phyloP scores from a whole-genome alignment of 2,888 invertebrate genomes.

The Mycalesis mineus region DNA sequence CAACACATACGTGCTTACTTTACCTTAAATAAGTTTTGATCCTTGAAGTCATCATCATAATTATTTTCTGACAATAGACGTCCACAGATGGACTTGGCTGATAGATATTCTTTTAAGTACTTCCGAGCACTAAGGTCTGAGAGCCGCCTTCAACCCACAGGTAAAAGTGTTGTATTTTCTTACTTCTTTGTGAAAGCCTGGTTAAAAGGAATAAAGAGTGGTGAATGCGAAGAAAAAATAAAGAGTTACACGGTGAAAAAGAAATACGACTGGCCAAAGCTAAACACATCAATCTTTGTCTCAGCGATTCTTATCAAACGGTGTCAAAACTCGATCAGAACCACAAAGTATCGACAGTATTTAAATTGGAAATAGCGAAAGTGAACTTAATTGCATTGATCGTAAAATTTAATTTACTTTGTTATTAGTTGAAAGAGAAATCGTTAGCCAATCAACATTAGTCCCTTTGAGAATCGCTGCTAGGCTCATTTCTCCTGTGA shows the following conservation, averaged over 20 bases:
- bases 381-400: constrained; percentile 29
- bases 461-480: constrained; percentile 59
- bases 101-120: too few relatives aligned
- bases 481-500: constrained; percentile 71
- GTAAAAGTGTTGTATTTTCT: neutral
- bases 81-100: too few relatives aligned
- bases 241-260: neutral
- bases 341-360: constrained; percentile 27
- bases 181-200: neutral
- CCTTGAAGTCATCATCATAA: too few relatives aligned
- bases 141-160: too few relatives aligned
- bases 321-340: constrained; percentile 45
- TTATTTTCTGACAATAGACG: too few relatives aligned
- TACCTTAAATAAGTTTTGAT: too few relatives aligned
- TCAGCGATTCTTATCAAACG: constrained; percentile 46
- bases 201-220: neutral
- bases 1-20: too few relatives aligned
- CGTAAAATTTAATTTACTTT: constrained; percentile 29
- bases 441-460: constrained; percentile 69
- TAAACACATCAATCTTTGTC: constrained; percentile 63
- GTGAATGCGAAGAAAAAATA: neutral
- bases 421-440: constrained; percentile 26
- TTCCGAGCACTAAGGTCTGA: too few relatives aligned
- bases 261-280: constrained; percentile 8
- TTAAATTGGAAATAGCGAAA: constrained; percentile 25